Evolutionary conservation across 2,797 vertebrate genomes (phyloP), one percentile per base, ranked within the genome.

Genomic region (Taenioides sp.): DNA sequence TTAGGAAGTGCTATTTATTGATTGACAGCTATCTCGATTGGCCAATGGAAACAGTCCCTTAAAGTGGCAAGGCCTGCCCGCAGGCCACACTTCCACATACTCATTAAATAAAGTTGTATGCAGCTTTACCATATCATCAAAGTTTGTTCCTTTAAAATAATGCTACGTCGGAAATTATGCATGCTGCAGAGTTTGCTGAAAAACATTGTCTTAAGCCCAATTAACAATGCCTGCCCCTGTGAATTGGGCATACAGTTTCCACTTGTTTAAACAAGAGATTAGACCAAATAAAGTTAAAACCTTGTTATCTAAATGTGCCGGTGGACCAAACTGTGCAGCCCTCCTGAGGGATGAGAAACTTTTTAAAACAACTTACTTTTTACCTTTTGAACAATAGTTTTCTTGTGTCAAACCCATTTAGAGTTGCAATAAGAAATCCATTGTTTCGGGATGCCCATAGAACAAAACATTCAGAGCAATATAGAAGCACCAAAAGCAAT

Each of bases 321-420:
- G 31, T 31, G 17, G 7, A 54, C 37, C 62, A 43, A 63, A 63
- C 22, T 18, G 27, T 31, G 28, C 11, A 31, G 20, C 27, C 20
- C 25, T 67, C 27, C 25, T 2, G 11, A 55, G 49, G 16, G 18
- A 18, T 17, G 17, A 20, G 20, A n/a, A 67, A 34, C 47, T 22
- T 34, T 34, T 31, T 16, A n/a, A 31, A 55, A 67, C 50, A n/a
- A 22, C 50, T 6, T 28, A 27, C n/a, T 55, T 67, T n/a, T 54
- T 12, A 17, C 17, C 12, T 52, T 66, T 50, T 17, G 64, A n/a
- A 16, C 22, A 7, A n/a, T 22, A 5, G 4, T 11, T 52, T 31
- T 67, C 18, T 54, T 16, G 31, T 67, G 65, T 54, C 66, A 67
- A n/a, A 20, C 34, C 18, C 65, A 67, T 67, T 67, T 67, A 67